phyloP scores from a whole-genome alignment of 1,140 invertebrate species.

The Tyrophagus putrescentiae region DNA sequence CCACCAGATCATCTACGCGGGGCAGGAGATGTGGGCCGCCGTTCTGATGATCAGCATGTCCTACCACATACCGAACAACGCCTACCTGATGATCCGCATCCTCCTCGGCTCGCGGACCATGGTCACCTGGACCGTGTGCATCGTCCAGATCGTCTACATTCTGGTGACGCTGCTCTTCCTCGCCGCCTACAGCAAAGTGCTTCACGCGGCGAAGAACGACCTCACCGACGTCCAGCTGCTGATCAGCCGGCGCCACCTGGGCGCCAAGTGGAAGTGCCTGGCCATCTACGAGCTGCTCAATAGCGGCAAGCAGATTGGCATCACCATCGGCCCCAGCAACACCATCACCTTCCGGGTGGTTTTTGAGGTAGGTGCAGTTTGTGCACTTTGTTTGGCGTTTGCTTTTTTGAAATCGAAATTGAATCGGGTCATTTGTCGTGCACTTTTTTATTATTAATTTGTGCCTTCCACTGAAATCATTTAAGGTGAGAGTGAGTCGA shows the following conservation, averaged over 20 bases:
- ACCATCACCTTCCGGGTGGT: neutral
- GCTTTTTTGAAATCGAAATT: too few species aligned
- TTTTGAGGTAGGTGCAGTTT: neutral
- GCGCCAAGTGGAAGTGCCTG: neutral
- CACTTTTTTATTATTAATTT: too few species aligned
- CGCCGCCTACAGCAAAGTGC: neutral
- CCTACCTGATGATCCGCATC: neutral
- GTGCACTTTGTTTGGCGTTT: neutral
- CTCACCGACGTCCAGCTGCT: neutral
- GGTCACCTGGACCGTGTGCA: neutral
- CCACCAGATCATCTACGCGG: constrained; percentile 4
- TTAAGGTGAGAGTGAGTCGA: too few species aligned
- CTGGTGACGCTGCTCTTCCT: neutral
- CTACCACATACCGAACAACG: constrained; percentile 3
- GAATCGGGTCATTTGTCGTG: too few species aligned
- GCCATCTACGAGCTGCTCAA: neutral
- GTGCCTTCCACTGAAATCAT: too few species aligned
- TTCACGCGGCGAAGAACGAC: neutral
- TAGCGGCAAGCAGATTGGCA: neutral
- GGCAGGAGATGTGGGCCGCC: neutral
- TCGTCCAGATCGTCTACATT: constrained; percentile 6
- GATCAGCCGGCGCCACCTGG: neutral
- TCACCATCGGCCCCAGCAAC: neutral
- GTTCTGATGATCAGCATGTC: neutral
- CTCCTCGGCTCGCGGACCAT: neutral